Evolutionary conservation across 2,888 invertebrate species (phyloP).

Genomic region (Oxytorus armatus): DNA sequence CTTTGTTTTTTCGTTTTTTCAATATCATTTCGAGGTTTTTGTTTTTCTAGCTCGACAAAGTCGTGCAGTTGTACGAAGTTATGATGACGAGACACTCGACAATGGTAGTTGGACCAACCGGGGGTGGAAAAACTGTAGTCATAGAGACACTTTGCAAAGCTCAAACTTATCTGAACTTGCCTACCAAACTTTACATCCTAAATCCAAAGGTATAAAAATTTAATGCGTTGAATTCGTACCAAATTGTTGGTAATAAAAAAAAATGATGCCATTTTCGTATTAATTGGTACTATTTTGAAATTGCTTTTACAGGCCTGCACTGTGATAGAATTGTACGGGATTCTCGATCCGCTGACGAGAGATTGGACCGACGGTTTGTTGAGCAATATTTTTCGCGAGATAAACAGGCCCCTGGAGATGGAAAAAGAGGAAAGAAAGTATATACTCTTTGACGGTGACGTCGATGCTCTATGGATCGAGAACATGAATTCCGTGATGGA

Average conservation of each 20-base stretch:
- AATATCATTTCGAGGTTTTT: too few relatives aligned
- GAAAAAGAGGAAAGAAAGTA: conserved; percentile 90
- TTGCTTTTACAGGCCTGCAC: conserved; percentile 89
- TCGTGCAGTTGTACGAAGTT: conserved; percentile 96
- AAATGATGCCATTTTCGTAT: background rate
- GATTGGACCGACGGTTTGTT: conserved; percentile 97
- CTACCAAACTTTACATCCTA: conserved; percentile 92
- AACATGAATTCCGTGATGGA: conserved; percentile 99
- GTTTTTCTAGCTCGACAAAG: conserved; percentile 91
- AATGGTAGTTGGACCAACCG: conserved; percentile 97
- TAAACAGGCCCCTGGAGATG: conserved; percentile 90
- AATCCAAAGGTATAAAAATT: conserved; percentile 92
- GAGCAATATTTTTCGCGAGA: conserved; percentile 95
- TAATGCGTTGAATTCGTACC: background rate
- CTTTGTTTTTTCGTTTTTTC: too few relatives aligned
- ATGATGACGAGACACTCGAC: conserved; percentile 97
- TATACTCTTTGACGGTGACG: conserved; percentile 96
- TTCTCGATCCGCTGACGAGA: conserved; percentile 92
- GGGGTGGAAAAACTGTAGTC: conserved; percentile 96
- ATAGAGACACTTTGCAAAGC: conserved; percentile 91
- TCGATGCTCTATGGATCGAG: conserved; percentile 97
- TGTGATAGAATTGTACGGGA: conserved; percentile 95
- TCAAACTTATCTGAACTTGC: conserved; percentile 90
- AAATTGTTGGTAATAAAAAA: too few relatives aligned
- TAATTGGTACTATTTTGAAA: background rate